Evolutionary conservation across 2,888 invertebrate species (phyloP).

Genomic region (Lacanobia wlatinum): DNA sequence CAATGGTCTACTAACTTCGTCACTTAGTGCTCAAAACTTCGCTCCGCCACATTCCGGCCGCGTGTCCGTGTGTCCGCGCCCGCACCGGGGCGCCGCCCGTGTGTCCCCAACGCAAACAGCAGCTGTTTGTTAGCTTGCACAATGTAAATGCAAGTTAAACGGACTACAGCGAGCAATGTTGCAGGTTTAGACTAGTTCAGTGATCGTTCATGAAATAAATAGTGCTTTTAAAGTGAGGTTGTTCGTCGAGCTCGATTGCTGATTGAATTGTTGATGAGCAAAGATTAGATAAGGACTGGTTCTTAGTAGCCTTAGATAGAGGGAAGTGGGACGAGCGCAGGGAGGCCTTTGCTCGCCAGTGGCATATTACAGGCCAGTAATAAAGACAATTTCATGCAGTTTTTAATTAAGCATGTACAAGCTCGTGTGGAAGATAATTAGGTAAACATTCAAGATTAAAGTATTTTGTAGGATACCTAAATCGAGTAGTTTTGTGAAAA

Average conservation of each 20-base stretch:
- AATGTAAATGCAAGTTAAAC: neutral
- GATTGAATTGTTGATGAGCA: neutral
- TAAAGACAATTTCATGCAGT: neutral
- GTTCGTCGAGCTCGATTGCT: neutral
- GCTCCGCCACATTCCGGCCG: neutral
- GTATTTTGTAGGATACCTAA: too few species aligned
- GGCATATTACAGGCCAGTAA: neutral
- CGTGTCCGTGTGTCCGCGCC: neutral
- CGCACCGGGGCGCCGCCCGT: neutral
- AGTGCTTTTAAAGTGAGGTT: neutral
- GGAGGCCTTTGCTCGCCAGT: neutral
- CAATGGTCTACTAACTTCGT: constrained; percentile 34
- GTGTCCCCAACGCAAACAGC: neutral
- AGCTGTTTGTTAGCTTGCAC: constrained; percentile 28
- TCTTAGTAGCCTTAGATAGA: neutral
- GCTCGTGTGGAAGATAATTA: too few species aligned
- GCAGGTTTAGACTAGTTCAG: neutral
- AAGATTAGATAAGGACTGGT: neutral
- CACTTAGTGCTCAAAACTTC: constrained; percentile 39
- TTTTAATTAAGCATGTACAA: neutral
- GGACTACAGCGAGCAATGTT: neutral
- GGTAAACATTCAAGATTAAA: too few species aligned
- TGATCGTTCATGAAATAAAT: constrained; percentile 8
- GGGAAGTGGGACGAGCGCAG: too few species aligned
- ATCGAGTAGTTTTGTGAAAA: too few species aligned